Evolutionary conservation across 2,888 invertebrate species (phyloP).

Genomic region (Acleris laterana): DNA sequence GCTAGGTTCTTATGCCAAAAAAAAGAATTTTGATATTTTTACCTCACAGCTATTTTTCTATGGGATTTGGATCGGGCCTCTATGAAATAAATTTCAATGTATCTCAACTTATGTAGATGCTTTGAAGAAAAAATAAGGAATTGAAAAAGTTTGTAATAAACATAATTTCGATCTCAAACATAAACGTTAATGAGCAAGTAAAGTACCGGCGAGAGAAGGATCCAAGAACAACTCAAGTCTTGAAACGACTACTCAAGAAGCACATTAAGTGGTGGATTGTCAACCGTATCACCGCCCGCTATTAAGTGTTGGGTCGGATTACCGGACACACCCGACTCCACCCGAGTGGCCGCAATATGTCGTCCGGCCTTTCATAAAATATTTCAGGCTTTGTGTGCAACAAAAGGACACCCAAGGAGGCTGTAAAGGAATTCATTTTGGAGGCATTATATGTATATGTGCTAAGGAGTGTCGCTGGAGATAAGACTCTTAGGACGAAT

Average conservation of each 20-base stretch:
- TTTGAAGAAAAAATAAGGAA: no score
- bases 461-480: slow-evolving; percentile 18
- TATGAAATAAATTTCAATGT: no score
- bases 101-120: no score
- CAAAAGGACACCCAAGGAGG: slow-evolving; percentile 36
- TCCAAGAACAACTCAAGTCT: neutral
- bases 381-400: slow-evolving; percentile 35
- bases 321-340: slow-evolving; percentile 14
- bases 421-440: slow-evolving; percentile 35
- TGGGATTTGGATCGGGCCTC: no score
- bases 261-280: slow-evolving; percentile 26
- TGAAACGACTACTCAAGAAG: slow-evolving; percentile 9
- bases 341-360: slow-evolving; percentile 34
- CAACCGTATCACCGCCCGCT: slow-evolving; percentile 10
- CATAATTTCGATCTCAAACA: no score
- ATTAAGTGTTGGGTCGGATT: slow-evolving; percentile 31
- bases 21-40: no score
- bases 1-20: no score
- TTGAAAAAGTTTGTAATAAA: no score
- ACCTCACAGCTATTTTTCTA: no score
- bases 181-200: no score
- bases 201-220: neutral
- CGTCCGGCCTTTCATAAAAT: slow-evolving; percentile 31
- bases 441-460: slow-evolving; percentile 26
- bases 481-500: slow-evolving; percentile 12